These are phyloP conservation scores for Istiophorus platypterus DNA, from an alignment of 2,113 vertebrate species.

Conservation along the genomic window DNA sequence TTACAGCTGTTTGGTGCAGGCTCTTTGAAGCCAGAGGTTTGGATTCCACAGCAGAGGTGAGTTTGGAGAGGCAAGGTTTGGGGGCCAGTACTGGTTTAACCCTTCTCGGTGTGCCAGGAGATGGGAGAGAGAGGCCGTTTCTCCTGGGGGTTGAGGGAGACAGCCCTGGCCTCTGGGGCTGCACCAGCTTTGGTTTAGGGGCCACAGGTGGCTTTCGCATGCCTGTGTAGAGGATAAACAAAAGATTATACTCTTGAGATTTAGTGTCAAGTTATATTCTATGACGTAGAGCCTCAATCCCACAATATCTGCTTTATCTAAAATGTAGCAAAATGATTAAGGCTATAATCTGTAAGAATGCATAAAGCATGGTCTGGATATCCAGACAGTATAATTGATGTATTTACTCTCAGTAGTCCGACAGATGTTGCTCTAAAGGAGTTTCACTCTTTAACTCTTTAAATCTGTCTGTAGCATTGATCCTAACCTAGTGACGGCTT, in stretches of 20 bases:
- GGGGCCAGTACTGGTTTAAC: conserved; percentile 90
- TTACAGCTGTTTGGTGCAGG: conserved; percentile 65
- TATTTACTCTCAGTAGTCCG: conserved; percentile 6
- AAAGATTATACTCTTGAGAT: conserved; percentile 3
- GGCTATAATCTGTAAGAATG: conserved; percentile 1
- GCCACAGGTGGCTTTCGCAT: conserved; percentile 93
- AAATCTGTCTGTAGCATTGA: conserved; percentile 27
- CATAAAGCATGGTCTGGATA: not conserved
- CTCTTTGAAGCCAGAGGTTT: conserved; percentile 69
- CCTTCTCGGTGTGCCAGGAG: conserved; percentile 79
- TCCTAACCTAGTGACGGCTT: conserved; percentile 50
- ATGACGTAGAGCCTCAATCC: not conserved
- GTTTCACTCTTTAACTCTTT: conserved; percentile 13
- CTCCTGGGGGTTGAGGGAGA: conserved; percentile 87
- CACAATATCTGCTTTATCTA: not conserved
- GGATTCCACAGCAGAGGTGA: conserved; percentile 66
- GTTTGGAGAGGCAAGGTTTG: conserved; percentile 89
- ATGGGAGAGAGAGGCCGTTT: conserved; percentile 75
- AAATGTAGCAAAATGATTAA: conserved; percentile 2
- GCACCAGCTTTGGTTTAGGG: conserved; percentile 91
- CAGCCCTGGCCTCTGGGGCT: conserved; percentile 73
- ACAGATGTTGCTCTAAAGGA: conserved; percentile 31
- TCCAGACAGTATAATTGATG: conserved; percentile 17
- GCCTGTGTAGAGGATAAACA: conserved; percentile 79
- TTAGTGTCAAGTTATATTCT: not conserved